Base-by-base conservation (phyloP, 2,888 invertebrate genomes). In the Oligia strigilis region DNA sequence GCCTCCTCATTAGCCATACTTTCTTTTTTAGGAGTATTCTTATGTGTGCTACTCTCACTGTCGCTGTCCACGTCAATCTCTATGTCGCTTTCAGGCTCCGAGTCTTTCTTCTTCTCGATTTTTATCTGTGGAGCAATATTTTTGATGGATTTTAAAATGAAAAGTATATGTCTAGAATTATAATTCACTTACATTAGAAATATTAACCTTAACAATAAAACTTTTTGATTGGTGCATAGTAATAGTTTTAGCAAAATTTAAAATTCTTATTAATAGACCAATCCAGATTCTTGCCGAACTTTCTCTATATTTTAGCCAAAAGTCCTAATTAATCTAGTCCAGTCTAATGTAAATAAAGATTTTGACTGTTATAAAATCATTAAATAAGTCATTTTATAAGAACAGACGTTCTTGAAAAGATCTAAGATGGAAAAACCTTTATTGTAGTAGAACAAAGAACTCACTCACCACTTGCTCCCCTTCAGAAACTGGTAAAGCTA, bases 11-110 rank as follows among this genome's bases (percentile, higher is more conserved):
- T 82, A n/a, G 69, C 71, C 6, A 55, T 72, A 8, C 13, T 78
- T 1, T 82, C 85, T 13, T 87, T 85, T 40, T 85, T 78, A 8
- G 85, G 88, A 0, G 85, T 84, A 13, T 60, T 87, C 65, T 87
- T 91, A 6, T 77, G 86, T 11, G 78, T 75, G 23, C 80, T 84
- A 23, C 87, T 89, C 65, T 96, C 97, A 83, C 93, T 95, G 72
- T 97, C 97, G 88, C 97, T 97, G 90, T 97, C 98, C 85, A 98
- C 94, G 82, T 98, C 98, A 84, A 98, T 95, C 80, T 98, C 98
- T 86, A 97, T 95, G 87, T 98, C 98, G 91, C 97, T 97, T 29
- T 97, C 97, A 75, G 95, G 94, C 52, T 97, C 97, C 0, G 96
- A 95, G 70, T 96, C 95, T 85, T 95, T 95, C 79, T 96, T 96